Percentiles rank a stretch among this genome's conserved stretches.
Conservation (phyloP, 1,140 invertebrate genomes). For the Drosophila serrata region DNA sequence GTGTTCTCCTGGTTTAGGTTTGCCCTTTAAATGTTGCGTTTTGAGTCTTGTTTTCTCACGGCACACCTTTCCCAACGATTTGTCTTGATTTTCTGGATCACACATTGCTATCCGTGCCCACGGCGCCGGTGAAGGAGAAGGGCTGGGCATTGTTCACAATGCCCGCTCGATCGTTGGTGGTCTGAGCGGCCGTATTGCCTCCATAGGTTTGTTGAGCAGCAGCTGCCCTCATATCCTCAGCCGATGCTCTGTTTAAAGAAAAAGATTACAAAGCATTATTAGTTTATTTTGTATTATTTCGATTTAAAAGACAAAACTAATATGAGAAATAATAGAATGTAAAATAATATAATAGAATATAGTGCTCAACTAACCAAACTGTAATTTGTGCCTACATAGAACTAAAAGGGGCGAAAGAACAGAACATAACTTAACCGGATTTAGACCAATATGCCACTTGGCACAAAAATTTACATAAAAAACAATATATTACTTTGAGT, state of each 20-base stretch:
- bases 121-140: constrained; percentile 89
- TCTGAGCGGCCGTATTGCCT: constrained; percentile 47
- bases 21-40: constrained; percentile 72
- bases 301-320: background rate
- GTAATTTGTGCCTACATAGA: constrained; percentile 34
- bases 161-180: constrained; percentile 87
- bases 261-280: background rate
- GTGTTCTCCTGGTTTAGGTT: constrained; percentile 47
- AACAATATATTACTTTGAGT: background rate
- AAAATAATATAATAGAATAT: constrained; percentile 3
- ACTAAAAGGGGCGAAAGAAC: constrained; percentile 11
- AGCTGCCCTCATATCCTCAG: constrained; percentile 91
- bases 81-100: constrained; percentile 81
- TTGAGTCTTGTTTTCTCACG: constrained; percentile 80
- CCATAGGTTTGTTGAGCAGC: constrained; percentile 86
- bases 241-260: constrained; percentile 88
- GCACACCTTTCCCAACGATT: constrained; percentile 48
- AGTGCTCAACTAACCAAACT: constrained; percentile 23
- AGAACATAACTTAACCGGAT: constrained; percentile 2
- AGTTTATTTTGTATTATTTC: background rate
- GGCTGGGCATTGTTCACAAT: constrained; percentile 92
- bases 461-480: background rate
- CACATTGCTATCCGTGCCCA: constrained; percentile 88
- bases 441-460: background rate
- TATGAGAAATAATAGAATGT: constrained; percentile 9